A percentile compares a stretch with the other conserved stretches of the same genome.
phyloP scores from a whole-genome alignment of 2,113 vertebrate species.

The Petroica traversi region DNA sequence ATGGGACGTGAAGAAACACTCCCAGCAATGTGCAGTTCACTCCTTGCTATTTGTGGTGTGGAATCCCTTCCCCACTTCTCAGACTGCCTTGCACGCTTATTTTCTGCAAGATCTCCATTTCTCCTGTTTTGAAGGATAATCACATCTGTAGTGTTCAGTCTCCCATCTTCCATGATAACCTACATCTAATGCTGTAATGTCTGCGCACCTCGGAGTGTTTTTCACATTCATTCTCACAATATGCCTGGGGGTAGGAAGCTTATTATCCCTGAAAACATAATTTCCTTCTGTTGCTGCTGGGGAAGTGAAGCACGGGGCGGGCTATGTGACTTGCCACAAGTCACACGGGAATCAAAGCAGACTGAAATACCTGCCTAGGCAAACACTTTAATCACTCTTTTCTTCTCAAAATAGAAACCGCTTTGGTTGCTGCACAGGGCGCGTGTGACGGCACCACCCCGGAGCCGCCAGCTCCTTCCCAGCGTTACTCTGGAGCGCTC shows the following conservation, averaged over 20 bases:
- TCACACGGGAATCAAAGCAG: conserved; percentile 3
- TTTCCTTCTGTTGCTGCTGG: background rate
- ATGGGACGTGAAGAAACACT: background rate
- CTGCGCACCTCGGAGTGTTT: background rate
- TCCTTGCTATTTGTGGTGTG: background rate
- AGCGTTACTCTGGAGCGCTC: background rate
- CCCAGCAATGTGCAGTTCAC: background rate
- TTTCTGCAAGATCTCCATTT: background rate
- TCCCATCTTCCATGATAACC: background rate
- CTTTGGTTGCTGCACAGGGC: background rate
- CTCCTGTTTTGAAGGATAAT: background rate
- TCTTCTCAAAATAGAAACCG: conserved; percentile 1
- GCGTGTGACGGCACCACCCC: background rate
- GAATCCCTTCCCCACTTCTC: background rate
- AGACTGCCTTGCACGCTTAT: background rate
- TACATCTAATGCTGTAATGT: background rate
- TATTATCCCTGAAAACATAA: background rate
- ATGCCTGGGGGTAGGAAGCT: background rate
- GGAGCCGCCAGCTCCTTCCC: background rate
- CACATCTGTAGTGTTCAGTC: background rate
- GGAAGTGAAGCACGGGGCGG: background rate
- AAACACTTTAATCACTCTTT: conserved; percentile 37
- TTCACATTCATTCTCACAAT: background rate
- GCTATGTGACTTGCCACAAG: background rate
- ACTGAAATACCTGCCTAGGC: conserved; percentile 31